Base-by-base conservation (phyloP, 2,888 invertebrate species). In the Dromius quadrimaculatus region DNA sequence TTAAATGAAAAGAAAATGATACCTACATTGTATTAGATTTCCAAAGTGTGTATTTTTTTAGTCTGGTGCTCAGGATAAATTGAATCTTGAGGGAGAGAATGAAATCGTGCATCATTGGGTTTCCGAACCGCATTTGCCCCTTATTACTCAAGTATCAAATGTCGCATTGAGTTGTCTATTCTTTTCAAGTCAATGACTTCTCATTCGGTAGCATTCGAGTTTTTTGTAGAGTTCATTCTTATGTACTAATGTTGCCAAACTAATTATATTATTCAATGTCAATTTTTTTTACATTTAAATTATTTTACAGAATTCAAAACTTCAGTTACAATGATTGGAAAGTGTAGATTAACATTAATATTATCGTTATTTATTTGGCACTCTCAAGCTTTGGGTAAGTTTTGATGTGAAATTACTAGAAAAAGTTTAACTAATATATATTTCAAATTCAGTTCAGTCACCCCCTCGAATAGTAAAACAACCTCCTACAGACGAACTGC, bases 391-490 rank as follows among this genome's bases (percentile, higher is more conserved):
- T 62, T 70, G 38, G 62, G 70, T 70, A 70, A 50, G 70, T 70
- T n/a, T 43, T 20, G 17, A 59, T 19, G 36, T 11, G 34, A 43
- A 28, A 34, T 19, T 15, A n/a, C 20, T 23, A 38, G 11, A 19
- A 50, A 13, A n/a, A n/a, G n/a, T n/a, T 3, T 36, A 32, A 32
- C n/a, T n/a, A n/a, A 22, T 17, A 32, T 62, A 15, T 23, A 41
- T 38, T 62, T n/a, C 8, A 47, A 22, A 79, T 79, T 73, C 82
- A 94, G 94, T 91, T 80, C 93, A 93, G 81, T 93, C 94, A 75
- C 97, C 97, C 73, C 97, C 97, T 69, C 87, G 91, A 81, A 96
- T 97, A 80, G 90, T 92, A 74, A 95, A 95, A 83, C 95, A 97
- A 83, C 96, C 97, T 45, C 94, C 94, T 57, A 91, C 92, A 72